Evolutionary conservation across 2,113 vertebrate genomes (phyloP).

Genomic region (Lagopus leucura): DNA sequence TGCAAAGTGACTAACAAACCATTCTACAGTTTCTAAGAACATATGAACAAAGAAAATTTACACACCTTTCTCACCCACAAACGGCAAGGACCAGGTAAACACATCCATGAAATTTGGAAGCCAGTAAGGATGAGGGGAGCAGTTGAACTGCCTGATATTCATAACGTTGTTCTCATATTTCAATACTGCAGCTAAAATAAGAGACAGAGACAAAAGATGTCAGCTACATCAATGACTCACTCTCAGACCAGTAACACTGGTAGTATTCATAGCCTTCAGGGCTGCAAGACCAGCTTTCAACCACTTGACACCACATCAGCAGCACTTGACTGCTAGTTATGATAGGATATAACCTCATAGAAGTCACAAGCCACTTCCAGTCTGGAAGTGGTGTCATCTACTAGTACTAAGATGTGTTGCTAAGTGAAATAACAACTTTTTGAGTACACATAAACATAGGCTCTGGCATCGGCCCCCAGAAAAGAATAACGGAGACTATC

Average conservation of each 20-base stretch:
- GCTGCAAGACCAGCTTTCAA: background rate
- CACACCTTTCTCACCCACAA: conserved; percentile 96
- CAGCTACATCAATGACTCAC: background rate
- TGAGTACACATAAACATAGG: rapidly evolving
- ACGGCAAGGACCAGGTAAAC: conserved; percentile 97
- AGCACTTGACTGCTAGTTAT: background rate
- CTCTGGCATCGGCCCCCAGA: background rate
- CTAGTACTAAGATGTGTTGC: background rate
- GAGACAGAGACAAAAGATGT: background rate
- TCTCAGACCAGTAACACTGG: background rate
- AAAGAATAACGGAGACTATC: background rate
- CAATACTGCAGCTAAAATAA: conserved; percentile 90
- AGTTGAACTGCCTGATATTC: conserved; percentile 99
- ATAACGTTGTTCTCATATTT: conserved; percentile 99
- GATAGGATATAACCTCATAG: background rate
- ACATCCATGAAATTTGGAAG: conserved; percentile 99
- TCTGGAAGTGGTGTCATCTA: background rate
- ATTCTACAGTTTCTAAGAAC: background rate
- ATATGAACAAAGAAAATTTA: background rate
- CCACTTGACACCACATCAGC: background rate
- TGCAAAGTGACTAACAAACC: background rate
- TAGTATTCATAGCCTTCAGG: background rate
- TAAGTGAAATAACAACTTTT: background rate
- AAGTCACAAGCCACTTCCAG: background rate
- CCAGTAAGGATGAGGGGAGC: conserved; percentile 97